These are phyloP conservation scores for Lysandra bellargus DNA, from an alignment of 2,888 invertebrate genomes.

Conservation along the genomic window DNA sequence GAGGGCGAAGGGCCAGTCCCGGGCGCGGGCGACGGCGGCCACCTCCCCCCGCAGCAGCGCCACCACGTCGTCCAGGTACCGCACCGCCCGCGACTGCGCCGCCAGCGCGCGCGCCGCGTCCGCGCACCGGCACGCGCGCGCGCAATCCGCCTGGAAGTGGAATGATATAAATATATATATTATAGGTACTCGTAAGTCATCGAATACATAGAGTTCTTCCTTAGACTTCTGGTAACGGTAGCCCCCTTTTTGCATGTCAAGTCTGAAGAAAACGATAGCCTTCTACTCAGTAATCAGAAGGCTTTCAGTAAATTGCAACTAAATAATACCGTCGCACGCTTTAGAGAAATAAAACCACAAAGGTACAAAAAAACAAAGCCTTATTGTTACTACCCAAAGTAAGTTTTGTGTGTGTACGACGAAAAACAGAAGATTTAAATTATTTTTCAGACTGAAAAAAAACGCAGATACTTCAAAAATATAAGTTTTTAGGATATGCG, in stretches of 20 bases:
- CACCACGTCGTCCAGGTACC: slow-evolving; percentile 79
- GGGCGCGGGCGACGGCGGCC: slow-evolving; percentile 56
- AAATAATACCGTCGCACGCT: neutral
- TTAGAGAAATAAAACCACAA: neutral
- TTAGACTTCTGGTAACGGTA: too few relatives aligned
- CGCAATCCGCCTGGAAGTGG: slow-evolving; percentile 62
- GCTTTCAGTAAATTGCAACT: neutral
- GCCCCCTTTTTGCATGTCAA: too few relatives aligned
- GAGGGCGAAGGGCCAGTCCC: slow-evolving; percentile 70
- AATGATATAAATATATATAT: slow-evolving; percentile 28
- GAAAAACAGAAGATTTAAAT: too few relatives aligned
- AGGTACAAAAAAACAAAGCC: neutral
- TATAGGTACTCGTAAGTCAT: too few relatives aligned
- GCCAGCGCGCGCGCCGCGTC: slow-evolving; percentile 69
- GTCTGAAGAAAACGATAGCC: too few relatives aligned
- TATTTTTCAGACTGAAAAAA: too few relatives aligned
- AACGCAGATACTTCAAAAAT: too few relatives aligned
- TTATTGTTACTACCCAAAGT: neutral
- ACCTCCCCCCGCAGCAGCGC: slow-evolving; percentile 76
- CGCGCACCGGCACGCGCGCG: slow-evolving; percentile 66
- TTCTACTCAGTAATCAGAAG: too few relatives aligned
- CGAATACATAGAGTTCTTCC: too few relatives aligned
- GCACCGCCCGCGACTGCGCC: slow-evolving; percentile 71
- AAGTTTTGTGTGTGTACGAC: neutral
- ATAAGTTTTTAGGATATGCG: too few relatives aligned